Percentiles rank a stretch among this genome's conserved stretches.
Conservation (phyloP, 2,113 vertebrate genomes). For the Enhydra lutris region DNA sequence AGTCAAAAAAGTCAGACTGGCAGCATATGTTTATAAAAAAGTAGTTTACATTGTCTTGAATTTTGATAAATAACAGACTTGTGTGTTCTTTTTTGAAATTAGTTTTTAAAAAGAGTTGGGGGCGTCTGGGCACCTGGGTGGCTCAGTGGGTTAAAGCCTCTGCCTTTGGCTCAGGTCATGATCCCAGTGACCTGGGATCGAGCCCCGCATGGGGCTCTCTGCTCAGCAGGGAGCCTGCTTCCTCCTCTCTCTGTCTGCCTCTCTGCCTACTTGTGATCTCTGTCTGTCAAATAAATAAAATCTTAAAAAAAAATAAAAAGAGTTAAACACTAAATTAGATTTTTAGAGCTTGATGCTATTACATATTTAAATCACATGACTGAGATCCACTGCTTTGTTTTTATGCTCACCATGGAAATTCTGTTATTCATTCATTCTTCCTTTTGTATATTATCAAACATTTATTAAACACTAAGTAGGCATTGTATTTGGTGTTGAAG, state of each 20-base stretch:
- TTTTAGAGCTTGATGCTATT: not conserved
- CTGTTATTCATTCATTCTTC: not conserved
- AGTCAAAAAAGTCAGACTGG: conserved; percentile 3
- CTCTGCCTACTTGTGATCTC: no score
- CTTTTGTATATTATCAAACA: not conserved
- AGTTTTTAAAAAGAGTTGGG: not conserved
- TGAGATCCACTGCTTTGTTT: not conserved
- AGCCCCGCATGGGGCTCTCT: no score
- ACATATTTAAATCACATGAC: not conserved
- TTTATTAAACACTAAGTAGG: not conserved
- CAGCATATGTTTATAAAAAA: not conserved
- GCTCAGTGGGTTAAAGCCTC: no score
- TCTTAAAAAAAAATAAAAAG: not conserved
- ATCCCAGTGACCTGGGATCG: no score
- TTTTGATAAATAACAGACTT: not conserved
- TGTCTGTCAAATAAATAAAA: no score
- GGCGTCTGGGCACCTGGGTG: no score
- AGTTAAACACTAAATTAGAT: not conserved
- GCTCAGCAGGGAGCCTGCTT: no score
- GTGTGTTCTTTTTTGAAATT: conserved; percentile 21
- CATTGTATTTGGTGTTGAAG: not conserved
- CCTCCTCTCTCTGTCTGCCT: no score
- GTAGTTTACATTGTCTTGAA: not conserved
- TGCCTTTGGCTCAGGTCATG: no score
- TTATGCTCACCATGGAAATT: not conserved